These are phyloP conservation scores for Sturmia bella DNA, from an alignment of 2,888 invertebrate species.

Conservation along the genomic window DNA sequence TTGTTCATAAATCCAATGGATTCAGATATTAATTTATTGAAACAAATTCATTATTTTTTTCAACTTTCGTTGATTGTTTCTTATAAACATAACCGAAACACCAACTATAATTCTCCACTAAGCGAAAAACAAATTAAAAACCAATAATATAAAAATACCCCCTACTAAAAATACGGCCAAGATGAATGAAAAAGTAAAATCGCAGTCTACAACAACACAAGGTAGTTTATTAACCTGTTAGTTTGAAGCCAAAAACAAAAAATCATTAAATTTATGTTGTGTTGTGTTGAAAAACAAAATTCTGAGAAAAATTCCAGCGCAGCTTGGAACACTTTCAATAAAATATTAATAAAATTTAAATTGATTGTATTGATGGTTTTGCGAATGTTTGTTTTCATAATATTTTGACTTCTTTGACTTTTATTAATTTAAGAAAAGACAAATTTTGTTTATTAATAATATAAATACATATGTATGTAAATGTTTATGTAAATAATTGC, in stretches of 20 bases:
- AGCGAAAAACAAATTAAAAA: constrained; percentile 6
- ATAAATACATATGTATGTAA: too few relatives aligned
- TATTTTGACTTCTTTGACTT: too few relatives aligned
- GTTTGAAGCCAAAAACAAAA: constrained; percentile 4
- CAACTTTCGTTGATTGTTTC: background rate
- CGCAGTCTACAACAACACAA: constrained; percentile 42
- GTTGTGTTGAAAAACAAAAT: background rate
- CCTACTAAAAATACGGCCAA: constrained; percentile 5
- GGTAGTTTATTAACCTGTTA: constrained; percentile 59
- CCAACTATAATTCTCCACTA: background rate
- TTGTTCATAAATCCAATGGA: too few relatives aligned
- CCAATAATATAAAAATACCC: background rate
- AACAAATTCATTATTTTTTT: too few relatives aligned
- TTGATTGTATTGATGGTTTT: too few relatives aligned
- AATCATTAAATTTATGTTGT: background rate
- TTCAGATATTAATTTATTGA: too few relatives aligned
- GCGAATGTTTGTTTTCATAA: too few relatives aligned
- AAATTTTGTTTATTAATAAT: too few relatives aligned
- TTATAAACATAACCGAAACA: constrained; percentile 3
- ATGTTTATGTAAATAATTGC: too few relatives aligned
- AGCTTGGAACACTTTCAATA: background rate
- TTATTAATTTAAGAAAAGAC: too few relatives aligned
- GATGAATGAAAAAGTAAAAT: constrained; percentile 1
- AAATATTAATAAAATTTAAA: background rate
- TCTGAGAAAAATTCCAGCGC: too few relatives aligned